These are phyloP conservation scores for Passer montanus DNA, from an alignment of 2,113 vertebrate genomes.

Conservation along the genomic window DNA sequence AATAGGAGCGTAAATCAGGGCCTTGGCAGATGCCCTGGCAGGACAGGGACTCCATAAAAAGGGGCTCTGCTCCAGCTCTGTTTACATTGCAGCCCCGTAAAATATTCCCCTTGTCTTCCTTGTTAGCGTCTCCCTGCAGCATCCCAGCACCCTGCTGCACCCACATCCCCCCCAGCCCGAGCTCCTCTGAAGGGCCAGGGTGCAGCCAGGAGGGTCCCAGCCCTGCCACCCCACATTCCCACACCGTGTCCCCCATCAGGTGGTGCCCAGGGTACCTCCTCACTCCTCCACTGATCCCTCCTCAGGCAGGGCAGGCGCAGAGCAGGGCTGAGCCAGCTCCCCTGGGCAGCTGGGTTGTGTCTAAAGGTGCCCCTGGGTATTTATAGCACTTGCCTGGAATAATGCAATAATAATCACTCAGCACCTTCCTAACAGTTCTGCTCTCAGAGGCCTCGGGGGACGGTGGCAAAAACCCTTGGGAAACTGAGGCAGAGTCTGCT, in stretches of 20 bases:
- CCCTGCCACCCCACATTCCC: background rate
- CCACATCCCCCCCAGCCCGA: background rate
- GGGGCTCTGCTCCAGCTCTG: conserved; percentile 81
- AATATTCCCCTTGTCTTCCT: conserved; percentile 83
- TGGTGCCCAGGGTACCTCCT: background rate
- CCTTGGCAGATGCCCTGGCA: conserved; percentile 82
- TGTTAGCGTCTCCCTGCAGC: conserved; percentile 73
- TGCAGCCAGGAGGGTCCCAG: background rate
- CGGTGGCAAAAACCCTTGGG: background rate
- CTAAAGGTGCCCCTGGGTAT: conserved; percentile 64
- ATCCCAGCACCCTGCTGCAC: conserved; percentile 46
- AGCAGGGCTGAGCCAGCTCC: background rate
- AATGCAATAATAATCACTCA: conserved; percentile 62
- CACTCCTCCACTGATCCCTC: accelerated
- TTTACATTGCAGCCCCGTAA: conserved; percentile 85
- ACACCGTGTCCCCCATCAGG: accelerated
- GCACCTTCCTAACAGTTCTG: conserved; percentile 42
- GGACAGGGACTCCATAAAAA: conserved; percentile 91
- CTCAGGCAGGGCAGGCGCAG: background rate
- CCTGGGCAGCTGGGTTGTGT: conserved; percentile 49
- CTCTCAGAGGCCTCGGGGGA: background rate
- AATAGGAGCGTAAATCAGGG: conserved; percentile 92
- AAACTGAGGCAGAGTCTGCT: conserved; percentile 43
- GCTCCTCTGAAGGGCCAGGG: background rate
- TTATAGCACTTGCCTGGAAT: conserved; percentile 53